Evolutionary conservation across 2,888 invertebrate genomes (phyloP), one percentile per base, ranked within the genome.

Genomic region (Melanophora roralis): DNA sequence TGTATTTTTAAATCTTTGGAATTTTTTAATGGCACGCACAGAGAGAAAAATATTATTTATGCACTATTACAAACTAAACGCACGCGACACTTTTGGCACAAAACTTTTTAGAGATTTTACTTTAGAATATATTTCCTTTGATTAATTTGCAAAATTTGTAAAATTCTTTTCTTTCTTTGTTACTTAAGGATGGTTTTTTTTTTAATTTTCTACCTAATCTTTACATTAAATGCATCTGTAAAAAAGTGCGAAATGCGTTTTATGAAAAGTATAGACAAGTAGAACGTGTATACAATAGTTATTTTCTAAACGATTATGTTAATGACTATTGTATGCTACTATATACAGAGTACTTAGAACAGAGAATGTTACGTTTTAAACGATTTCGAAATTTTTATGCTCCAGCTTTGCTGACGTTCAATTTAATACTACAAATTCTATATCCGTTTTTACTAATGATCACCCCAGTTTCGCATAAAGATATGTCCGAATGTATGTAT

Each of bases 61-160:
- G 12, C 6, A 68, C 21, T 57, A 47, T 19, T 27, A 1, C 51
- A 53, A 62, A 71, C 40, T 21, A 23, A 76, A 80, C 55, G 51
- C 72, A 80, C 80, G 76, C 75, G 80, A 76, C 80, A 72, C 67
- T 76, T 72, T 80, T 80, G 80, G 80, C 80, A 80, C 67, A 60
- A 49, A 72, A 57, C 68, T 36, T 36, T 55, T 53, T 12, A 51
- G 9, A 74, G 2, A 43, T 64, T 68, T 55, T 45, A 14, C 6
- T 32, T 34, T 16, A 27, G 6, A 5, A 27, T 6, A 57, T 47
- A 6, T 21, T 23, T 36, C 19, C 38, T 64, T 69, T 60, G 45
- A 19, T 11, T 53, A 12, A n/a, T 53, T 55, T 36, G 14, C 45
- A 62, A 32, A 0, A 45, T 47, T 14, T 49, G 9, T n/a, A 32